Percentiles rank a stretch among this genome's conserved stretches.
phyloP scores from a whole-genome alignment of 2,888 invertebrate species.

The Gari tellinella region DNA sequence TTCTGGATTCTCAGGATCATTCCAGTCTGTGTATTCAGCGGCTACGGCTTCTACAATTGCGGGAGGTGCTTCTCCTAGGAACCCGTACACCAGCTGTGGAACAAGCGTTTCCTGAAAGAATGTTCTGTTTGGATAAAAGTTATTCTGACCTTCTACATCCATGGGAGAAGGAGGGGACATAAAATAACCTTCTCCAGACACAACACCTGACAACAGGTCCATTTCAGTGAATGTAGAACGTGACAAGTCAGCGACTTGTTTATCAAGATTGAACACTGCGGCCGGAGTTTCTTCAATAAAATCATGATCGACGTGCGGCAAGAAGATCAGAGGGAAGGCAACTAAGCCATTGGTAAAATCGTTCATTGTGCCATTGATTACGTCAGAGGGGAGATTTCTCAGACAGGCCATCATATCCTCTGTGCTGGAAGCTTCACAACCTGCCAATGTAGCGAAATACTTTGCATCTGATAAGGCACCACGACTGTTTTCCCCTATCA shows the following conservation, averaged over 20 bases:
- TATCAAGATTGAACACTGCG: no score
- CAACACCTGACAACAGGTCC: conserved; percentile 94
- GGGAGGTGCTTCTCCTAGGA: conserved; percentile 7
- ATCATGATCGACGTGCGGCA: conserved; percentile 94
- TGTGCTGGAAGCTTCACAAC: conserved; percentile 6
- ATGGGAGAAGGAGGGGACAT: not conserved
- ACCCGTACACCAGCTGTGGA: not conserved
- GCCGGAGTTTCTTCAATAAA: conserved; percentile 88
- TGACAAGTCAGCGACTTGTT: no score
- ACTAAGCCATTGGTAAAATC: not conserved
- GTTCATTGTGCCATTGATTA: conserved; percentile 6
- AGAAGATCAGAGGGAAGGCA: conserved; percentile 87
- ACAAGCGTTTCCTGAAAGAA: conserved; percentile 3
- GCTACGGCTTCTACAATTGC: conserved; percentile 10
- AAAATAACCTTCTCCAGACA: conserved; percentile 87
- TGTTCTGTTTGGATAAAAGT: not conserved
- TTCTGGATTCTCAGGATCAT: conserved; percentile 86
- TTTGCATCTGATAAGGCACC: not conserved
- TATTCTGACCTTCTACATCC: conserved; percentile 9
- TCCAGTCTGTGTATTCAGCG: conserved; percentile 40
- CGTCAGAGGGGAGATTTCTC: conserved; percentile 1
- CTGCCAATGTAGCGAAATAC: conserved; percentile 6
- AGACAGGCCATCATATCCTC: conserved; percentile 14
- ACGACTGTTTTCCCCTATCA: not conserved
- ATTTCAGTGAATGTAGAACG: conserved; percentile 92